Evolutionary conservation across 2,113 vertebrate genomes (phyloP).

Genomic region (Phrynocephalus versicolor): DNA sequence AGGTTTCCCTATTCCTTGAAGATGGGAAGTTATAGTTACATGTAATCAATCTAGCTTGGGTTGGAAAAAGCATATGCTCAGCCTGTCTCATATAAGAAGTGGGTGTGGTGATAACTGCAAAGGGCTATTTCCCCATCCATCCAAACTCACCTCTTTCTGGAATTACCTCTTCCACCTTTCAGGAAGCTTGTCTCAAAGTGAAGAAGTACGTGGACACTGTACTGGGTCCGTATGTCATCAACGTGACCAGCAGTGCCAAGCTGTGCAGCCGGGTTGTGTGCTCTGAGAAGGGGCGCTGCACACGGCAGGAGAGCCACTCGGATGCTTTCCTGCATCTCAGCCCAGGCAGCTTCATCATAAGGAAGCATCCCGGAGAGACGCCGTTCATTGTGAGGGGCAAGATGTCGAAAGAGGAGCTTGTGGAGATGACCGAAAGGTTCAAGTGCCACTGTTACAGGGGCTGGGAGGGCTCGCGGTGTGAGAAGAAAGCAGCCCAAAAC

Average conservation of each 20-base stretch:
- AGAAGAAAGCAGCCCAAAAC: conserved; percentile 1
- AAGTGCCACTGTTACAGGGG: conserved; percentile 88
- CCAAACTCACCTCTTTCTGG: background rate
- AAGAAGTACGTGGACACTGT: conserved; percentile 82
- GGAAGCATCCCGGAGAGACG: conserved; percentile 50
- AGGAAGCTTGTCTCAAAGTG: conserved; percentile 84
- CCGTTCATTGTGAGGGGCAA: conserved; percentile 66
- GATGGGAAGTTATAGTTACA: too few species aligned
- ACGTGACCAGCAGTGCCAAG: conserved; percentile 82
- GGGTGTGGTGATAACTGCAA: too few species aligned
- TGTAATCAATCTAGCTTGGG: too few species aligned
- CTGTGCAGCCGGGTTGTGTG: conserved; percentile 86
- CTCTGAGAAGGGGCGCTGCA: conserved; percentile 83
- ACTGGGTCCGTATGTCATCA: conserved; percentile 88
- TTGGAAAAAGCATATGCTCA: too few species aligned
- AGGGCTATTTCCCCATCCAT: too few species aligned
- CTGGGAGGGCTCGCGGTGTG: conserved; percentile 75
- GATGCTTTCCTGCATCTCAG: conserved; percentile 83
- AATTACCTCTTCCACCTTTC: background rate
- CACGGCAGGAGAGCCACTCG: conserved; percentile 65
- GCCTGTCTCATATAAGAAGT: too few species aligned
- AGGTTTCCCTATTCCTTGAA: too few species aligned
- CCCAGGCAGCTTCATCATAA: conserved; percentile 77
- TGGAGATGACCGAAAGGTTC: conserved; percentile 74
- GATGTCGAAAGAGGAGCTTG: conserved; percentile 47